A percentile compares a stretch with the other conserved stretches of the same genome.
These are phyloP conservation scores for Andrena hattorfiana DNA, from an alignment of 2,888 invertebrate genomes.

Conservation along the genomic window DNA sequence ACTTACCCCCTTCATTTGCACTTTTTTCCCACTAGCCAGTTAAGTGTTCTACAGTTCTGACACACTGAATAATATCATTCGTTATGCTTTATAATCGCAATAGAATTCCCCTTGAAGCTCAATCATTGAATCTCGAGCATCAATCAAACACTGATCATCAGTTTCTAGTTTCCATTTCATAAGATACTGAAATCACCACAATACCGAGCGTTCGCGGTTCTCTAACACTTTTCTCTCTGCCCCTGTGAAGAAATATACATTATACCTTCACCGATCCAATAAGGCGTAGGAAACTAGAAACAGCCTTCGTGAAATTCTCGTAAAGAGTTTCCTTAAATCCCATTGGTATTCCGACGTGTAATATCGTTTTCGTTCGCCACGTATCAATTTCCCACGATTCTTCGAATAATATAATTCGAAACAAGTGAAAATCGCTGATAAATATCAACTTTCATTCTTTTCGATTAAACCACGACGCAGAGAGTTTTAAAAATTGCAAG, in stretches of 20 bases:
- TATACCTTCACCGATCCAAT: constrained; percentile 17
- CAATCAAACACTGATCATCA: too few species aligned
- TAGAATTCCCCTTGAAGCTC: not conserved
- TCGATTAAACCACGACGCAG: too few species aligned
- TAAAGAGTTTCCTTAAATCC: constrained; percentile 24
- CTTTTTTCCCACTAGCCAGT: too few species aligned
- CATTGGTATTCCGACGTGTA: not conserved
- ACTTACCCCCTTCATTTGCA: too few species aligned
- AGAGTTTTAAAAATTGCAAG: too few species aligned
- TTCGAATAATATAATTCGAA: constrained; percentile 9
- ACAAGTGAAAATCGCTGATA: not conserved
- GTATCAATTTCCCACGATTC: not conserved
- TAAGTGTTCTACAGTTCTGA: too few species aligned
- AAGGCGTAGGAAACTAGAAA: constrained; percentile 3
- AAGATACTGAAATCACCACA: not conserved
- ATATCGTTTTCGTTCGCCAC: constrained; percentile 2
- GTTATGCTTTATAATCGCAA: not conserved
- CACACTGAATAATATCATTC: too few species aligned
- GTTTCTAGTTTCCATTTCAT: not conserved
- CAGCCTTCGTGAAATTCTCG: constrained; percentile 26
- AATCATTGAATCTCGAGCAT: not conserved
- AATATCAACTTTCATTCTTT: too few species aligned
- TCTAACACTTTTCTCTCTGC: constrained; percentile 7
- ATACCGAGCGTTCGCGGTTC: not conserved
- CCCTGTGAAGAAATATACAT: constrained; percentile 14